These are phyloP conservation scores for Cotesia typhae DNA, from an alignment of 1,140 invertebrate genomes.

Conservation along the genomic window DNA sequence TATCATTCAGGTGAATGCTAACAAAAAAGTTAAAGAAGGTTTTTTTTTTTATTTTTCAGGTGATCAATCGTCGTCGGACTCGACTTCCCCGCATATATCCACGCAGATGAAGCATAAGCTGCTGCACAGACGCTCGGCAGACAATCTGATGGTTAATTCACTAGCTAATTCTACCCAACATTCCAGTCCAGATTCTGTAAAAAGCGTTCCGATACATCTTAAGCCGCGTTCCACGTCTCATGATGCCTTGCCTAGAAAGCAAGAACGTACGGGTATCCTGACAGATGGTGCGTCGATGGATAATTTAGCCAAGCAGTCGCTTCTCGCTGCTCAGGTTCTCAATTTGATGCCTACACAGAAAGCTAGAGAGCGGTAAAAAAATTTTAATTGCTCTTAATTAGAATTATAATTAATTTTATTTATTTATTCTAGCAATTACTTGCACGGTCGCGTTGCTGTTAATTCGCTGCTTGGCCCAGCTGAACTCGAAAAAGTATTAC, in stretches of 20 bases:
- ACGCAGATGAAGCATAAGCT: conserved; percentile 49
- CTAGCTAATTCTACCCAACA: conserved; percentile 54
- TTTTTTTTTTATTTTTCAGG: conserved; percentile 42
- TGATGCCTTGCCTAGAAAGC: conserved; percentile 56
- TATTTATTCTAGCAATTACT: conserved; percentile 71
- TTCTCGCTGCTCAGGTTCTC: conserved; percentile 79
- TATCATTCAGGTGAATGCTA: too few relatives aligned
- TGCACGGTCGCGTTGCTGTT: conserved; percentile 80
- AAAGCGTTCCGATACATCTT: conserved; percentile 57
- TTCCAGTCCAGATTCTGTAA: conserved; percentile 61
- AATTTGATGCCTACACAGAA: conserved; percentile 82
- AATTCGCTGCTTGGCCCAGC: conserved; percentile 81
- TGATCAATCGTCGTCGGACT: conserved; percentile 58
- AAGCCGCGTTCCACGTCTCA: conserved; percentile 59
- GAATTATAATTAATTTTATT: not conserved
- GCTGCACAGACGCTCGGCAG: conserved; percentile 56
- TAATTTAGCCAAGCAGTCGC: conserved; percentile 75
- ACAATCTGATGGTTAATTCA: conserved; percentile 57
- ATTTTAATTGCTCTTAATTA: not conserved
- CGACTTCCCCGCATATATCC: conserved; percentile 52
- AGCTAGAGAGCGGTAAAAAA: conserved; percentile 74
- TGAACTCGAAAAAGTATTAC: conserved; percentile 87
- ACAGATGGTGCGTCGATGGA: conserved; percentile 69
- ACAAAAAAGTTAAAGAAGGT: not conserved
- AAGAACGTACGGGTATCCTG: conserved; percentile 48